phyloP scores from a whole-genome alignment of 2,888 invertebrate species.

The Rotaria magnacalcarata region DNA sequence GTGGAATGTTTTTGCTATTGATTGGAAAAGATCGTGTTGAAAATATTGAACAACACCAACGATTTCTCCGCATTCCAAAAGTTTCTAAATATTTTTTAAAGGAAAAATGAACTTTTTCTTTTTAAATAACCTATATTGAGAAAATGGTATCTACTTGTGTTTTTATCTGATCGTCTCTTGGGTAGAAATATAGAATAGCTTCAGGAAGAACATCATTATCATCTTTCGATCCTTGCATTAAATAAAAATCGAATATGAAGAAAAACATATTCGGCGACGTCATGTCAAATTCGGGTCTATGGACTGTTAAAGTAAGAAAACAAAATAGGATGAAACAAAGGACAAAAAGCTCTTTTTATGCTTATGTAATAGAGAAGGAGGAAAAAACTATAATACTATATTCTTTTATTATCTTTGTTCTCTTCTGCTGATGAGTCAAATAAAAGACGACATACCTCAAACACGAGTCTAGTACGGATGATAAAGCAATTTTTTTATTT shows the following conservation, averaged over 20 bases:
- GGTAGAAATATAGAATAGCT: constrained; percentile 17
- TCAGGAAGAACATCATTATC: not conserved
- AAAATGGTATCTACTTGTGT: not conserved
- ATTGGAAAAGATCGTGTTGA: constrained; percentile 26
- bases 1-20: not conserved
- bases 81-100: not conserved
- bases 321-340: no score
- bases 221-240: not conserved
- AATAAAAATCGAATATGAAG: constrained; percentile 18
- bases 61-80: not conserved
- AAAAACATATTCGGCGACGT: not conserved
- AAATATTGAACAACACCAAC: constrained; percentile 3
- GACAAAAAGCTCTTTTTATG: no score
- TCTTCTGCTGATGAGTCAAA: no score
- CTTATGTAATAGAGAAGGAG: no score
- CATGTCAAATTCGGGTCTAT: not conserved
- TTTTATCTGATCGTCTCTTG: not conserved
- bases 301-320: no score
- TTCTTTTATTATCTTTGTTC: no score
- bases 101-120: not conserved
- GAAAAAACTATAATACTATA: no score
- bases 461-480: no score
- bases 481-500: no score
- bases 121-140: not conserved
- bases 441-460: no score